Evolutionary conservation across 1,140 invertebrate species (phyloP).

Genomic region (Cherax quadricarinatus): DNA sequence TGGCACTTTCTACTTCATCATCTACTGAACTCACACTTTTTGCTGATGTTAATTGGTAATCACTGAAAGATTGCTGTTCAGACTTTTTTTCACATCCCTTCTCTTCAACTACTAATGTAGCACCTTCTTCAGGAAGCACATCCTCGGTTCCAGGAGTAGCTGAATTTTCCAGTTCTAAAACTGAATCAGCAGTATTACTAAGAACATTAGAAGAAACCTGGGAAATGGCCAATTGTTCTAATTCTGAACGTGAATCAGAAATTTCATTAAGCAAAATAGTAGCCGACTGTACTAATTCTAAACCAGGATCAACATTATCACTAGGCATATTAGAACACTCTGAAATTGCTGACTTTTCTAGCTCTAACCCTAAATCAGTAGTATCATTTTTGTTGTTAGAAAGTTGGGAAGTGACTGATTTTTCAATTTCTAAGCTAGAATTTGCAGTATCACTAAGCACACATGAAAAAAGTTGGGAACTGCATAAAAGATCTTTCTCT

Average conservation of each 20-base stretch:
- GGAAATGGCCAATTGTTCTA: too few species aligned
- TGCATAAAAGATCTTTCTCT: neutral
- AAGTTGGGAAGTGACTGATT: too few species aligned
- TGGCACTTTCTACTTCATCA: neutral
- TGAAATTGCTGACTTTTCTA: too few species aligned
- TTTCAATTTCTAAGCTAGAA: too few species aligned
- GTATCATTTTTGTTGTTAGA: too few species aligned
- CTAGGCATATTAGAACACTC: neutral
- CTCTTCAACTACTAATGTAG: neutral
- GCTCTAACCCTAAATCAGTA: too few species aligned
- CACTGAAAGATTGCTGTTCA: neutral
- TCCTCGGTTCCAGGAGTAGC: neutral
- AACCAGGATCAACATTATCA: neutral
- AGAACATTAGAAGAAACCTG: neutral
- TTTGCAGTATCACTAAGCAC: too few species aligned
- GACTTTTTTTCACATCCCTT: neutral
- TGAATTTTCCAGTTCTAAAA: neutral
- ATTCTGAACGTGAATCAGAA: too few species aligned
- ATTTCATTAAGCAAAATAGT: neutral
- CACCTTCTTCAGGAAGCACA: constrained; percentile 4
- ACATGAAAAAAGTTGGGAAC: neutral
- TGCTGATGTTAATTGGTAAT: neutral
- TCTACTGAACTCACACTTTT: neutral
- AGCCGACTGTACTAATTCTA: neutral
- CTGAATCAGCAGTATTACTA: neutral